phyloP scores from a whole-genome alignment of 2,797 vertebrate genomes.

The Phoeniculus purpureus region DNA sequence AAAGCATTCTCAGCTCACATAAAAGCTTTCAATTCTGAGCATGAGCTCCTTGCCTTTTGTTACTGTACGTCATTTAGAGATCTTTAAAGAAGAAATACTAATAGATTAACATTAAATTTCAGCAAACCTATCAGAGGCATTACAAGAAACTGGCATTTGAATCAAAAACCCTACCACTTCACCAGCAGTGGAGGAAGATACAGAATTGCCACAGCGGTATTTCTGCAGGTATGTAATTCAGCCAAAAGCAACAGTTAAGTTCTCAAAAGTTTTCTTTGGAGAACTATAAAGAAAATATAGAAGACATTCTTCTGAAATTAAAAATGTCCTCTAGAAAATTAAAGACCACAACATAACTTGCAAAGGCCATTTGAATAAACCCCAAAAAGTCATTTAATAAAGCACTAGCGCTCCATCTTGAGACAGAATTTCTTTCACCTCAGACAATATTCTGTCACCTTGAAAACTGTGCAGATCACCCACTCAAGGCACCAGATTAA shows the following conservation, averaged over 20 bases:
- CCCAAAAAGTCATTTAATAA: background rate
- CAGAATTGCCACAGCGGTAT: background rate
- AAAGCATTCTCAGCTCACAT: background rate
- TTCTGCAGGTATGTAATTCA: background rate
- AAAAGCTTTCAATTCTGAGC: background rate
- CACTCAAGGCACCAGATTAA: background rate
- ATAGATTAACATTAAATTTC: background rate
- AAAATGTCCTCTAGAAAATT: background rate
- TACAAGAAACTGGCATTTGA: background rate
- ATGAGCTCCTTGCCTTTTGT: background rate
- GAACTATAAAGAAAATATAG: background rate
- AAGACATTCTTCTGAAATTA: background rate
- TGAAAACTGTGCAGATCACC: background rate
- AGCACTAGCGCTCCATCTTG: background rate
- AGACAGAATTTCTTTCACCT: background rate
- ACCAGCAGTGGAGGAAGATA: background rate
- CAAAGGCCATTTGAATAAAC: background rate
- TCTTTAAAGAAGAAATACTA: background rate
- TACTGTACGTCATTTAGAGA: background rate
- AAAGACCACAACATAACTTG: background rate
- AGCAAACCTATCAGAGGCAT: background rate
- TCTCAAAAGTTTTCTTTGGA: background rate
- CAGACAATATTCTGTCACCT: background rate
- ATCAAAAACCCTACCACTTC: background rate
- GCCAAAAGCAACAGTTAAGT: background rate